phyloP scores from a whole-genome alignment of 2,797 vertebrate species.

The Syngnathus acus region DNA sequence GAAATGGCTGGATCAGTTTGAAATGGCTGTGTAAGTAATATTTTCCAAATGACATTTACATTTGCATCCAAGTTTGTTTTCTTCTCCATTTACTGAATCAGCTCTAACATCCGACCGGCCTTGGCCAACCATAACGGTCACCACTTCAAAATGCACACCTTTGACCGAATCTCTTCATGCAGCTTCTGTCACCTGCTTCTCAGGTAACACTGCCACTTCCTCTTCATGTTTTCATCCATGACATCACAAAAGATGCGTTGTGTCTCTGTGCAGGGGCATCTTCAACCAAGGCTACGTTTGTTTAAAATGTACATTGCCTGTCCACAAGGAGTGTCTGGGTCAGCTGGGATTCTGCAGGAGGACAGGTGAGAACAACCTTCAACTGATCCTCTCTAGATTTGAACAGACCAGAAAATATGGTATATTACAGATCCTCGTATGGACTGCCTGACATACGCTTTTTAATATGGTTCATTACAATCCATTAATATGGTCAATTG shows the following conservation, averaged over 20 bases:
- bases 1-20: slow-evolving; percentile 96
- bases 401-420: background rate
- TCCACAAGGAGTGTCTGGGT: slow-evolving; percentile 91
- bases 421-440: background rate
- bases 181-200: slow-evolving; percentile 84
- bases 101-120: slow-evolving; percentile 88
- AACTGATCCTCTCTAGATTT: too few relatives aligned
- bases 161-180: slow-evolving; percentile 81
- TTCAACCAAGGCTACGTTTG: slow-evolving; percentile 95
- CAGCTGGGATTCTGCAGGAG: slow-evolving; percentile 76
- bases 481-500: background rate
- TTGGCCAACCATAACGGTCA: slow-evolving; percentile 79
- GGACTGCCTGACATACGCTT: background rate
- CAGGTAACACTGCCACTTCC: slow-evolving; percentile 63
- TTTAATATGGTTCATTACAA: too few relatives aligned
- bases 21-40: slow-evolving; percentile 91
- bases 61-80: background rate
- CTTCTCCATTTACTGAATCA: slow-evolving; percentile 46
- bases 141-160: slow-evolving; percentile 90
- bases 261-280: slow-evolving; percentile 76
- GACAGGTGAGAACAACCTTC: slow-evolving; percentile 46
- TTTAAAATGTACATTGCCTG: slow-evolving; percentile 81
- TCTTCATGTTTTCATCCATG: slow-evolving; percentile 9
- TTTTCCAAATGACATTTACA: background rate
- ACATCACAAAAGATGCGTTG: slow-evolving; percentile 17